Evolutionary conservation across 1,140 invertebrate species (phyloP), one percentile per base, ranked within the genome.

Genomic region (Amyelois transitella): DNA sequence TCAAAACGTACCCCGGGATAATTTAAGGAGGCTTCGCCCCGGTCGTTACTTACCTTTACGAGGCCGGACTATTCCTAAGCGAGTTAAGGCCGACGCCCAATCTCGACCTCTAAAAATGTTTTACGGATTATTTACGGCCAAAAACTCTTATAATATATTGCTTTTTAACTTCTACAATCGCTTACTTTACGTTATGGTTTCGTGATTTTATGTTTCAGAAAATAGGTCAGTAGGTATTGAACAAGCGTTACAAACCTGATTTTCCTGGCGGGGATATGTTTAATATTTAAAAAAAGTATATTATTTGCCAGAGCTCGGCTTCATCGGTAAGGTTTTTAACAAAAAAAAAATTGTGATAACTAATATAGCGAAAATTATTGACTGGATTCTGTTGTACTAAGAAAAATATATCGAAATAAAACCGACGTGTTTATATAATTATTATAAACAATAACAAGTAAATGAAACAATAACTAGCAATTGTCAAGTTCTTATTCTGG

Each of bases 31-130:
- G 45, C 51, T 59, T 58, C 50, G 24, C 43, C 53, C 24, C 56
- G 65, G 60, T 47, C 66, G 60, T 80, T 75, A 69, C 59, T 80
- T 74, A 80, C 75, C 66, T 80, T 75, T 78, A 75, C 75, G 75
- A 79, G 69, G 57, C 54, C 59, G 58, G 72, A 79, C 72, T 78
- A 73, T 62, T 75, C 79, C 75, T 76, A 75, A 81, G 69, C 68
- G 74, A 81, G 74, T 79, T 72, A 77, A n/a, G 59, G 58, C 58
- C 68, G 60, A 7, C 66, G 76, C 75, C 71, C 73, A 80, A 80
- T 75, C 77, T 77, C 70, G 53, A 59, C 64, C 58, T 57, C 55
- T 58, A 60, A 68, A 57, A 69, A 61, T 61, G 53, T 56, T 55
- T 21, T 50, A 55, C 53, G 50, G 67, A 75, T 78, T 72, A 82